Evolutionary conservation across 2,888 invertebrate species (phyloP).

Genomic region (Aspidiotus rigidus): DNA sequence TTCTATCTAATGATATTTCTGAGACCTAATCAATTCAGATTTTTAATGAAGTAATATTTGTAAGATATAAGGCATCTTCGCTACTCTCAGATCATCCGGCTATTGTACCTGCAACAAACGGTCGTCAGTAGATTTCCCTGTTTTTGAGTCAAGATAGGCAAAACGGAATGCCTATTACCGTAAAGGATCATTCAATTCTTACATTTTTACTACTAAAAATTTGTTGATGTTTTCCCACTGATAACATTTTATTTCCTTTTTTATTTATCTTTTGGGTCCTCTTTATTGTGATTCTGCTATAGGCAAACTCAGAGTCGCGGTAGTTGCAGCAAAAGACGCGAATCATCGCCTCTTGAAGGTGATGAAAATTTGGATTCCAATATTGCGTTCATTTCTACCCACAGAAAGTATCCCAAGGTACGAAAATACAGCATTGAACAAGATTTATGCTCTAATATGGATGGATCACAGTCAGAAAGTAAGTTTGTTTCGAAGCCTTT

Average conservation of each 20-base stretch:
- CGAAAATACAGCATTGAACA: conserved; percentile 49
- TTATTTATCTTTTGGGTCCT: background rate
- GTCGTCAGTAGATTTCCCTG: too few species aligned
- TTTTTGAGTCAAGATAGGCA: background rate
- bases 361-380: conserved; percentile 23
- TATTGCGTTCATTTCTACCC: conserved; percentile 17
- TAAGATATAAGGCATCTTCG: too few species aligned
- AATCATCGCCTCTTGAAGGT: conserved; percentile 16
- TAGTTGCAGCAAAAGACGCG: conserved; percentile 20
- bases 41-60: too few species aligned
- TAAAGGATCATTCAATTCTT: too few species aligned
- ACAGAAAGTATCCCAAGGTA: conserved; percentile 44
- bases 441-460: conserved; percentile 37
- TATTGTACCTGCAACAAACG: too few species aligned
- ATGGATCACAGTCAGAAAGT: conserved; percentile 22
- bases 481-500: background rate
- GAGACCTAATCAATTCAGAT: too few species aligned
- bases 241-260: background rate
- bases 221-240: too few species aligned
- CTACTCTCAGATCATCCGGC: too few species aligned
- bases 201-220: too few species aligned
- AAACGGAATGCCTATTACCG: too few species aligned
- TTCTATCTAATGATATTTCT: too few species aligned
- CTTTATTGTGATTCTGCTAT: background rate
- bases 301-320: conserved; percentile 23